Base-by-base conservation (phyloP, 2,113 vertebrate species). In the Poeciliopsis retropinna region DNA sequence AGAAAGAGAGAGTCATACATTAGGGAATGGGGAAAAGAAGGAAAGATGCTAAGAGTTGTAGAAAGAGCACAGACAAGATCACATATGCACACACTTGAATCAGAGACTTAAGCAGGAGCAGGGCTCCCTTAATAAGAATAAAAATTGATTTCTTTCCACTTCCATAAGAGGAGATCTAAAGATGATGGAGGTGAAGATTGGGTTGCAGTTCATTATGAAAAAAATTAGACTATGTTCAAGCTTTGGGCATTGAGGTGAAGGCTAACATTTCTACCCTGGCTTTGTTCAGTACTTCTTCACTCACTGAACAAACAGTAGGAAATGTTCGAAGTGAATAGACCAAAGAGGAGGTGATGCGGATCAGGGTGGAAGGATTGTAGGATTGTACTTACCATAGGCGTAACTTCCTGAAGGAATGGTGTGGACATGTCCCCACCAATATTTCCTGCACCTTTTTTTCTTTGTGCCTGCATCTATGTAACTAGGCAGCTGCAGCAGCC, bases 131-230 rank as follows among this genome's bases (percentile, higher is more conserved):
- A 92, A 92, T 92, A 90, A 88, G 87, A 91, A 85, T 85, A 88
- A 90, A 93, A 92, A 93, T 93, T 92, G 91, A 92, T 92, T 93
- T 92, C 81, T 92, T 89, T 92, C 88, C 91, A 86, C 89, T 89
- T 90, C 88, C 81, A 85, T 91, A 90, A 80, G 87, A 92, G 85
- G 85, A 91, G 88, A 92, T 91, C 88, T 91, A 91, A 92, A 92
- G 91, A 92, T 91, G 91, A 92, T 91, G 87, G 90, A 91, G 91
- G 85, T 91, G 87, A 88, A 79, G 88, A 88, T 80, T 79, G 82
- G 70, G 68, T 77, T 88, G 78, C 82, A 89, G 88, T 91, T 92
- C 91, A 92, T 92, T 90, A 91, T 91, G 25, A 81, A 80, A 83
- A 83, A 88, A 90, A 91, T 92, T 90, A 86, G 80, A 81, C 83